These are phyloP conservation scores for Palloptera scutellata DNA, from an alignment of 2,888 invertebrate species.

Conservation along the genomic window DNA sequence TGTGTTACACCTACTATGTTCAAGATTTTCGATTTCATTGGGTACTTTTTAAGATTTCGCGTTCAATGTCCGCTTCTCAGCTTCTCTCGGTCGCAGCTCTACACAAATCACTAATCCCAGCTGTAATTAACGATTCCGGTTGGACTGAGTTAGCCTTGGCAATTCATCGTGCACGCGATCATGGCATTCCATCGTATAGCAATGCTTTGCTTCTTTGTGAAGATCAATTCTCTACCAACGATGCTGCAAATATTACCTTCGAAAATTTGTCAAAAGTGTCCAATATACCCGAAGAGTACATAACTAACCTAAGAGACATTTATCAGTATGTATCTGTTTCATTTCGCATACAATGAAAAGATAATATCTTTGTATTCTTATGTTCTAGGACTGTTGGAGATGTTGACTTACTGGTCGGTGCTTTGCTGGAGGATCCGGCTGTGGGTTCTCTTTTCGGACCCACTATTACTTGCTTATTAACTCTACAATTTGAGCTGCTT, in stretches of 20 bases:
- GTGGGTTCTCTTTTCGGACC: constrained; percentile 86
- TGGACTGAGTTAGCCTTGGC: constrained; percentile 68
- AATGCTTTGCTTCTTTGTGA: constrained; percentile 73
- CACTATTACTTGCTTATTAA: constrained; percentile 87
- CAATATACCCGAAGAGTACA: constrained; percentile 66
- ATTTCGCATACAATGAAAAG: background rate
- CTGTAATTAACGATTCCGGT: constrained; percentile 65
- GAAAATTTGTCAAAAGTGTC: constrained; percentile 49
- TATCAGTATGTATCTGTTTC: constrained; percentile 67
- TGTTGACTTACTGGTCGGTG: constrained; percentile 85
- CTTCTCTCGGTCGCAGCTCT: constrained; percentile 73
- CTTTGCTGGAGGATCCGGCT: constrained; percentile 79
- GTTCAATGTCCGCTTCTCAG: constrained; percentile 69
- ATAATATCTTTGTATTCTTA: constrained; percentile 15
- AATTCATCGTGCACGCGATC: constrained; percentile 77
- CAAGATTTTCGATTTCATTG: background rate
- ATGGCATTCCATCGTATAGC: constrained; percentile 80
- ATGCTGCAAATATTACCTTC: constrained; percentile 53
- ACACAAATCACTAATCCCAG: constrained; percentile 58
- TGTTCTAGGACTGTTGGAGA: constrained; percentile 74
- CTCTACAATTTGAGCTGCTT: constrained; percentile 81
- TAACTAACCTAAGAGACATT: constrained; percentile 72
- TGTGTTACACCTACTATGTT: background rate
- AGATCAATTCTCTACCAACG: constrained; percentile 46
- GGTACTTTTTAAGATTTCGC: constrained; percentile 68